Evolutionary conservation across 2,113 vertebrate species (phyloP).

Genomic region (Butorides virescens): DNA sequence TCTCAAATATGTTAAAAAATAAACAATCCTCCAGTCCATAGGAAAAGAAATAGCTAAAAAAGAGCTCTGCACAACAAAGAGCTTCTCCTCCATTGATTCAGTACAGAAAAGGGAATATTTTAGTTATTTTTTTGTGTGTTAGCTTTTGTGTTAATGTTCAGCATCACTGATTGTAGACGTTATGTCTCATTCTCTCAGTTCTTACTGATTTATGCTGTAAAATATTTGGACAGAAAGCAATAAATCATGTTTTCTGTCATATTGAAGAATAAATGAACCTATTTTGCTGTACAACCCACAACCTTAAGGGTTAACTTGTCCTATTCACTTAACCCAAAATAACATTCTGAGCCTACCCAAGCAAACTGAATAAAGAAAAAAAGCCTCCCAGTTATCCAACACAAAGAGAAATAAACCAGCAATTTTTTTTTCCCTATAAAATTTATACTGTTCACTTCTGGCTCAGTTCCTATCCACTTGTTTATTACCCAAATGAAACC

Average conservation of each 20-base stretch:
- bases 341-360: background rate
- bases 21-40: background rate
- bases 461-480: background rate
- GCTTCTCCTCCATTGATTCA: background rate
- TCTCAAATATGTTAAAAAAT: background rate
- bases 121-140: background rate
- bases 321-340: background rate
- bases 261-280: conserved; percentile 6
- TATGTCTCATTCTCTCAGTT: background rate
- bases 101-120: background rate
- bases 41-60: background rate
- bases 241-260: conserved; percentile 18
- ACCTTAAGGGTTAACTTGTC: background rate
- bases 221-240: background rate
- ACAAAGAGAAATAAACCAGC: background rate
- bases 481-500: background rate
- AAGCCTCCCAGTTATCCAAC: rapidly evolving
- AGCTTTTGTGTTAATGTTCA: background rate
- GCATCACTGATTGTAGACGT: background rate
- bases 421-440: background rate
- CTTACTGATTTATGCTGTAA: conserved; percentile 29
- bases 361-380: background rate
- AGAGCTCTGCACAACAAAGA: background rate
- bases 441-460: background rate
- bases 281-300: background rate